A percentile compares a stretch with the other conserved stretches of the same genome.
Evolutionary conservation across 2,888 invertebrate genomes (phyloP).

Genomic region (Tanypteryx hageni): DNA sequence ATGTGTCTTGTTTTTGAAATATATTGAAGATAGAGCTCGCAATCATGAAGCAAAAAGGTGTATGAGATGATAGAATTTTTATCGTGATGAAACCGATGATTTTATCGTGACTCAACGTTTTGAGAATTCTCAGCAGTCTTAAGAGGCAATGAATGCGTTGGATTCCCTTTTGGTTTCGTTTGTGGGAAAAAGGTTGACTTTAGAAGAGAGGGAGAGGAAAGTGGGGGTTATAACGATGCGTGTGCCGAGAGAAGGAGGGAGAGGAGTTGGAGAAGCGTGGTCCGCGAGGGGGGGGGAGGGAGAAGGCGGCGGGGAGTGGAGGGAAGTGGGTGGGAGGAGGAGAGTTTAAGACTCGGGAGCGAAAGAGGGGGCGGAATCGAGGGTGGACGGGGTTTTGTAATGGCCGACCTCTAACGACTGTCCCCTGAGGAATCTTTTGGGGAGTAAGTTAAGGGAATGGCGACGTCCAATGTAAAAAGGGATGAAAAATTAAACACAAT

Average conservation of each 20-base stretch:
- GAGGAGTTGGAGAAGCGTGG: neutral
- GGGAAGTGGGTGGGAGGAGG: neutral
- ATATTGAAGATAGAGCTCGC: too few species aligned
- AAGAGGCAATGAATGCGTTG: neutral
- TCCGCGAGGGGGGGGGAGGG: neutral
- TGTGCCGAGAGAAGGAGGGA: neutral
- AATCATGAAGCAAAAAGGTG: too few species aligned
- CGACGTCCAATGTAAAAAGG: conserved; percentile 60
- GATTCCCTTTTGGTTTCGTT: neutral
- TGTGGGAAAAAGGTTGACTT: neutral
- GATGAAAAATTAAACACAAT: conserved; percentile 63
- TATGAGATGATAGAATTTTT: too few species aligned
- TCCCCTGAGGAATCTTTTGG: conserved; percentile 58
- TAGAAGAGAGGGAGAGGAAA: neutral
- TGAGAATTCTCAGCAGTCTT: neutral
- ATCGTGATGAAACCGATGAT: too few species aligned
- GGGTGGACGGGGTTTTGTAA: conserved; percentile 35
- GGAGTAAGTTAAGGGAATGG: conserved; percentile 51
- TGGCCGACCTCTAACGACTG: conserved; percentile 63
- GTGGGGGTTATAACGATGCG: neutral
- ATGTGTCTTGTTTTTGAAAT: too few species aligned
- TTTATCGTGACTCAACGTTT: neutral
- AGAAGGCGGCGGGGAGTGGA: neutral
- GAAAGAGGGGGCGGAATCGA: neutral
- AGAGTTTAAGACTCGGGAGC: neutral